Base-by-base conservation (phyloP, 2,888 invertebrate genomes). In the Platycnemis pennipes region DNA sequence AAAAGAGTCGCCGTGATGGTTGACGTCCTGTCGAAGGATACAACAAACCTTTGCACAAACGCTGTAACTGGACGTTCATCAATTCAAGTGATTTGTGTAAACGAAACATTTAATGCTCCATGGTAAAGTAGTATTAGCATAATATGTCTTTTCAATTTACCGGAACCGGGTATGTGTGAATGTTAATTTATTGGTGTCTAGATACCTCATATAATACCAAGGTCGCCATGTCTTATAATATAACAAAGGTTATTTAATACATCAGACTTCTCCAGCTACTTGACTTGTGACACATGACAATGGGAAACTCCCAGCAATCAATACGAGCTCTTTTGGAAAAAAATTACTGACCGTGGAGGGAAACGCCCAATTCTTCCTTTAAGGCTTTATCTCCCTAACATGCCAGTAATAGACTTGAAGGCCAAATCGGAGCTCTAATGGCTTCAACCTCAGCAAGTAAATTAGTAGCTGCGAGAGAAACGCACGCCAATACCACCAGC, bases 281-380 rank as follows among this genome's bases (percentile, higher is more conserved):
- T 16, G 77, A 8, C 77, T n/a, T 37, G 37, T 16, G 37, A 77
- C 77, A 77, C 2, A 37, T 37, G 31, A 77, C 77, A 77, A 77
- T 37, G 11, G 37, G 77, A 16, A 77, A n/a, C 37, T 77, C 77
- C 37, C 37, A 77, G 11, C 37, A 37, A 77, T 77, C 77, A 77
- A 77, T 77, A 16, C 31, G 37, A 77, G 37, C 77, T 77, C 8
- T 37, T 77, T 19, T 31, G 2, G 37, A n/a, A 37, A 77, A 77
- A 77, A 77, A 77, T 77, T 77, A 77, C 13, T 37, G 77, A 77
- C 2, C 8, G 77, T 26, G 31, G 37, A 37, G 37, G 77, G 77
- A 77, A 77, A 77, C 77, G 77, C 77, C 77, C 77, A 77, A 37
- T 77, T 77, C 77, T 37, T 37, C 37, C 77, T 77, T 8, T 63